Evolutionary conservation across 2,113 vertebrate genomes (phyloP), one percentile per base, ranked within the genome.

Genomic region (Halcyon malimbica): DNA sequence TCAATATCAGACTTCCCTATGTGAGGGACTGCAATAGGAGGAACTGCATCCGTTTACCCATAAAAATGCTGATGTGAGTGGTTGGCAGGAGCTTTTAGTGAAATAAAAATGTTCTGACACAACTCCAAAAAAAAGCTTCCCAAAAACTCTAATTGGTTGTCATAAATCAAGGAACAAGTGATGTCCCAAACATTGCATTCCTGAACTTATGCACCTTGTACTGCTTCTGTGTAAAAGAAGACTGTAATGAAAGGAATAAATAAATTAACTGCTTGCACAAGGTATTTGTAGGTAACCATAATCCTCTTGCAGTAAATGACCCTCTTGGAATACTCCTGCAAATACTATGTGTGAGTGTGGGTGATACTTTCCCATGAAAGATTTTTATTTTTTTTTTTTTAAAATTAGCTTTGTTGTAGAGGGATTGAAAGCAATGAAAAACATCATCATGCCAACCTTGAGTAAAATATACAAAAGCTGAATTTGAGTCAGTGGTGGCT

Each of bases 291-390:
- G 24, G 39, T 71, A 75, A 80, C 18, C 5, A 7, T 80, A 80
- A 77, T 77, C 21, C 24, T 89, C 56, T 50, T 65, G 28, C 6
- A 50, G 35, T 62, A 53, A 51, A n/a, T 15, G 3, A 9, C 29
- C 53, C 9, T 76, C 28, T 56, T 21, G 33, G 67, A 90, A 39
- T 79, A 48, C 14, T 64, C 48, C 67, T 50, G n/a, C 41, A 54
- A 12, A 26, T 50, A 14, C 2, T 10, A 1, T 0, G 2, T 37
- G 20, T 2, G 7, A 64, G 16, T 19, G 11, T 63, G 31, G 26
- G 68, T 59, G 50, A 33, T 70, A 56, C 25, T 87, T 88, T 75
- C 35, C 19, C 63, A 37, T 31, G 41, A 48, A 90, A 60, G 21
- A 6, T 13, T 25, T 62, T 25, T 39, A 41, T 57, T 57, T 33